Conservation (phyloP, 2,888 invertebrate genomes). For the Acrocyrtus sp. region DNA sequence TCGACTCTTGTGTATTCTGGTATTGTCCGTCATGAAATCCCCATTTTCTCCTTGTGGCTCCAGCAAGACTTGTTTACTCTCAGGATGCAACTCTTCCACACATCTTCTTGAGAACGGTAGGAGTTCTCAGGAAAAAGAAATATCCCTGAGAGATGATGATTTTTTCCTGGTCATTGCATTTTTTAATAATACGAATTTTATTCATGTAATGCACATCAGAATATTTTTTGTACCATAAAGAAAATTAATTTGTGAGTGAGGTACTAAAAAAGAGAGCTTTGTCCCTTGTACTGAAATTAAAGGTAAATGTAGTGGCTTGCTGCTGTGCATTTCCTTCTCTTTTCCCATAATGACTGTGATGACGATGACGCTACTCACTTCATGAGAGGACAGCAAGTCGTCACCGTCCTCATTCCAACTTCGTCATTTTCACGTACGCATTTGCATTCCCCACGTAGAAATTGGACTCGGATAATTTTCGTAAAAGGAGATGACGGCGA, state of each 20-base stretch:
- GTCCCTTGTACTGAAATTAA: no score
- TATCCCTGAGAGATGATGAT: slow-evolving; percentile 10
- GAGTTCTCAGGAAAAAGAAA: slow-evolving; percentile 35
- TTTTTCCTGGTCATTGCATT: slow-evolving; percentile 30
- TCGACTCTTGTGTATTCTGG: no score
- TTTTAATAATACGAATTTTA: no score
- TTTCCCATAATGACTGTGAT: not conserved
- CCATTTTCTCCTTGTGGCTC: slow-evolving; percentile 4
- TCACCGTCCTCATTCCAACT: not conserved
- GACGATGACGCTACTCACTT: slow-evolving; percentile 16
- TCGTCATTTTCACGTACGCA: no score
- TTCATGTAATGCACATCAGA: not conserved
- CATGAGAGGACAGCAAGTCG: slow-evolving; percentile 5
- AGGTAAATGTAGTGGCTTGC: slow-evolving; percentile 18
- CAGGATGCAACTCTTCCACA: not conserved
- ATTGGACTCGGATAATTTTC: no score
- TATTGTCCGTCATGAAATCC: slow-evolving; percentile 1
- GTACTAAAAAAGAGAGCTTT: slow-evolving; percentile 21
- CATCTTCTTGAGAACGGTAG: slow-evolving; percentile 10
- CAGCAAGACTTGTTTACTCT: not conserved
- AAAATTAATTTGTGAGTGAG: slow-evolving; percentile 18
- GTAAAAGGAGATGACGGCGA: not conserved
- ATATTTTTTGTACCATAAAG: not conserved
- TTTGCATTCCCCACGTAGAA: no score
- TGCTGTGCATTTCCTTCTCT: not conserved